phyloP scores from a whole-genome alignment of 2,888 invertebrate genomes.

The Netelia melanura region DNA sequence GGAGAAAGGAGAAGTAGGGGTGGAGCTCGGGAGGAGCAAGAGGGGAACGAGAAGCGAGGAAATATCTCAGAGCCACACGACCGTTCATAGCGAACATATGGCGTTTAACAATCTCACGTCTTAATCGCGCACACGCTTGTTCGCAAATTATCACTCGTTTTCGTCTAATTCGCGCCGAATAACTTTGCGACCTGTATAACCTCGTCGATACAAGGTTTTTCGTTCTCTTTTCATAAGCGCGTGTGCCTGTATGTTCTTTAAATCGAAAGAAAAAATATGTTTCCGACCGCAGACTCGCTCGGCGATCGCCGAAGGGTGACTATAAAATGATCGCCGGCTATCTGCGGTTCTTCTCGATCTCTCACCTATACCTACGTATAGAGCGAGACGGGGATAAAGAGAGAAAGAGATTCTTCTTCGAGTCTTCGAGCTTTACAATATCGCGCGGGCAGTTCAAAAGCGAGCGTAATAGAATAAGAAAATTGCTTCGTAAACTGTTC shows the following conservation, averaged over 20 bases:
- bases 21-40: neutral
- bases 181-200: slow-evolving; percentile 58
- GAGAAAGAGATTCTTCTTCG: neutral
- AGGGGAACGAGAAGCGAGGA: slow-evolving; percentile 14
- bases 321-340: slow-evolving; percentile 48
- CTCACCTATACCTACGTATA: slow-evolving; percentile 6
- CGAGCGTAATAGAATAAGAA: slow-evolving; percentile 61
- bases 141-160: slow-evolving; percentile 78
- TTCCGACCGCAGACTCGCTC: slow-evolving; percentile 58
- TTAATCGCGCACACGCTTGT: slow-evolving; percentile 75
- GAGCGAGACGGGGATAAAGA: neutral
- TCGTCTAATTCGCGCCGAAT: slow-evolving; percentile 66
- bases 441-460: slow-evolving; percentile 54
- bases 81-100: slow-evolving; percentile 42
- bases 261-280: slow-evolving; percentile 27
- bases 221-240: slow-evolving; percentile 19
- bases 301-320: slow-evolving; percentile 47
- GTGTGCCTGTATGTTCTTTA: slow-evolving; percentile 27
- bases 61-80: slow-evolving; percentile 22
- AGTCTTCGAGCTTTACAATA: slow-evolving; percentile 41
- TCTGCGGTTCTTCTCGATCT: slow-evolving; percentile 64
- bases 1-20: slow-evolving; percentile 29
- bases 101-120: slow-evolving; percentile 77
- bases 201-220: slow-evolving; percentile 26
- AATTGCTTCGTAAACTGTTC: slow-evolving; percentile 61